phyloP scores from a whole-genome alignment of 2,797 vertebrate genomes.

The Gallinago solitaria region DNA sequence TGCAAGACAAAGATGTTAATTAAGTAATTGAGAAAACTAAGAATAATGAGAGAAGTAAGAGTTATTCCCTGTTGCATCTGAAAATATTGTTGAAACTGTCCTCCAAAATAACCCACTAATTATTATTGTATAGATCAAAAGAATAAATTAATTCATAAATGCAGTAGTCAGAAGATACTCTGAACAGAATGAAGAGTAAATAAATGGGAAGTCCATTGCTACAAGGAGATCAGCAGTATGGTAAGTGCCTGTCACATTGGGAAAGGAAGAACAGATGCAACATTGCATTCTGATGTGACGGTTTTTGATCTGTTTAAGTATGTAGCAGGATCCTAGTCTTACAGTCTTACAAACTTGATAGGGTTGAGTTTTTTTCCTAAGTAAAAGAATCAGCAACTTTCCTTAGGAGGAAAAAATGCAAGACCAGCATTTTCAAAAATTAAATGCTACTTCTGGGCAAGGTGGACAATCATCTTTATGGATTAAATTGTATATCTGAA shows the following conservation, averaged over 20 bases:
- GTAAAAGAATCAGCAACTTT: neutral
- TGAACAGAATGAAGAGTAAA: neutral
- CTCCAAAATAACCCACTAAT: neutral
- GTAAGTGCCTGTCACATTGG: neutral
- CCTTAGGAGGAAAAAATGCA: neutral
- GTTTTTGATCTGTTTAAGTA: neutral
- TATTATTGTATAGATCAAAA: constrained; percentile 1
- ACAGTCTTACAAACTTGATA: neutral
- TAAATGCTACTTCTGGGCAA: neutral
- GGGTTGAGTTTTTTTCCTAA: neutral
- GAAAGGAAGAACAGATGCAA: neutral
- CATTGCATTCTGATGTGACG: accelerated
- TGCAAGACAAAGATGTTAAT: neutral
- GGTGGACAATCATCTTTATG: neutral
- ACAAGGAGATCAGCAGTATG: neutral
- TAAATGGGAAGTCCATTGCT: neutral
- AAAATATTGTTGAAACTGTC: neutral
- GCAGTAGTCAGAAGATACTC: neutral
- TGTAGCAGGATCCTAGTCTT: neutral
- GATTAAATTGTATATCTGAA: neutral
- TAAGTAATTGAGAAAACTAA: neutral
- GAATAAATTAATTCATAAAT: neutral
- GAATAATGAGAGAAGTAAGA: neutral
- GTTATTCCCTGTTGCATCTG: neutral
- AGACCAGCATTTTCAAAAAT: neutral